Evolutionary conservation across 1,140 invertebrate genomes (phyloP), one percentile per base, ranked within the genome.

Genomic region (Temnothorax curvispinosus): DNA sequence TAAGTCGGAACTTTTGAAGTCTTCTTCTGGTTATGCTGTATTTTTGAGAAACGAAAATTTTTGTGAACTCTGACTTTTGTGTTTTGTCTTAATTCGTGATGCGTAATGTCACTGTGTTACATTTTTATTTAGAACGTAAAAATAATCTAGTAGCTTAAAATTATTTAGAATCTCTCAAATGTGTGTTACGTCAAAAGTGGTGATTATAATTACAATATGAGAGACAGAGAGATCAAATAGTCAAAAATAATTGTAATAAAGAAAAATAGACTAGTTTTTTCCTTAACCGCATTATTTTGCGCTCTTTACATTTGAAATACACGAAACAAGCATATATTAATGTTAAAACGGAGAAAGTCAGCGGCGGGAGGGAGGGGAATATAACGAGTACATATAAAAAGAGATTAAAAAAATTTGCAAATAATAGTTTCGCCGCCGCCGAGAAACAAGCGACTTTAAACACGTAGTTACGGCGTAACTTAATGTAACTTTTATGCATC

Each of bases 381-480:
- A 13, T 50, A 54, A 52, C n/a, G 56, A 75, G 62, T 8, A 21
- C 13, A 2, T 50, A 50, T 21, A 65, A 65, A 56, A 15, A n/a
- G 9, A 44, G 38, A 15, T 35, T 27, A n/a, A n/a, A 44, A 72
- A 21, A 71, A 77, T 54, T 60, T n/a, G 52, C 54, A 56, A 47
- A 47, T 50, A 74, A 52, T 47, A 56, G 18, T 58, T 58, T 27
- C 11, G 2, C n/a, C 18, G 47, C 67, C n/a, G 84, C 50, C 50
- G 65, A 32, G 62, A 77, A 76, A 90, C 88, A 56, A 88, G 60
- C 41, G 62, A 82, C 82, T 88, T 82, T 91, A 90, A 91, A 92
- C 90, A 92, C 87, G 67, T 91, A 88, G 91, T 90, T 90, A 89
- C 87, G 62, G 64, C 69, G 80, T 75, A 86, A 87, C 89, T 91